These are phyloP conservation scores for Oreotrochilus melanogaster DNA, from an alignment of 2,113 vertebrate genomes.

Conservation along the genomic window DNA sequence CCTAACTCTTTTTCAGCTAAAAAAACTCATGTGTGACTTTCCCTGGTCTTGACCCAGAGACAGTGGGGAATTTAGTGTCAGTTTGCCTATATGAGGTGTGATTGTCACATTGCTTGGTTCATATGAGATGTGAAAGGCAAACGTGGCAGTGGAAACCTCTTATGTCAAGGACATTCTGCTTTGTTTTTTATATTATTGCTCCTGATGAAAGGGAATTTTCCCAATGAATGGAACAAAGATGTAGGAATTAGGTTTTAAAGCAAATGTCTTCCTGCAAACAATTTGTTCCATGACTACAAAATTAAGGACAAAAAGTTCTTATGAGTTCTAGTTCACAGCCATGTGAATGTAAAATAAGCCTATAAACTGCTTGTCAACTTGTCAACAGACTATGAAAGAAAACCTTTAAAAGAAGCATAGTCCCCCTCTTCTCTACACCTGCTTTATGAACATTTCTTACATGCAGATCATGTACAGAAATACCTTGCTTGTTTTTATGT, in stretches of 20 bases:
- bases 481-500: not conserved
- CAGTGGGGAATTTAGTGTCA: not conserved
- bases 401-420: not conserved
- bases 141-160: not conserved
- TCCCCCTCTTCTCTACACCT: slow-evolving; percentile 9
- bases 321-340: not conserved
- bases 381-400: not conserved
- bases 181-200: not conserved
- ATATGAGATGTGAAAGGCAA: not conserved
- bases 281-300: not conserved
- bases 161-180: not conserved
- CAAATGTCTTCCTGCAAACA: not conserved
- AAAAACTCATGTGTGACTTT: not conserved
- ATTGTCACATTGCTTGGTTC: not conserved
- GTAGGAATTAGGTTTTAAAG: not conserved
- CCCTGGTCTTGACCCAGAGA: not conserved
- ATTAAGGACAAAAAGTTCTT: slow-evolving; percentile 16
- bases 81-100: rapidly evolving
- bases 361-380: slow-evolving; percentile 20
- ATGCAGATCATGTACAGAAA: not conserved
- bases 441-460: not conserved
- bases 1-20: not conserved
- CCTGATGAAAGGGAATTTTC: not conserved
- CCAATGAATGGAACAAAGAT: not conserved
- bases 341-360: not conserved